Conservation (phyloP, 1,140 invertebrate genomes). For the Heliconius hermathena region DNA sequence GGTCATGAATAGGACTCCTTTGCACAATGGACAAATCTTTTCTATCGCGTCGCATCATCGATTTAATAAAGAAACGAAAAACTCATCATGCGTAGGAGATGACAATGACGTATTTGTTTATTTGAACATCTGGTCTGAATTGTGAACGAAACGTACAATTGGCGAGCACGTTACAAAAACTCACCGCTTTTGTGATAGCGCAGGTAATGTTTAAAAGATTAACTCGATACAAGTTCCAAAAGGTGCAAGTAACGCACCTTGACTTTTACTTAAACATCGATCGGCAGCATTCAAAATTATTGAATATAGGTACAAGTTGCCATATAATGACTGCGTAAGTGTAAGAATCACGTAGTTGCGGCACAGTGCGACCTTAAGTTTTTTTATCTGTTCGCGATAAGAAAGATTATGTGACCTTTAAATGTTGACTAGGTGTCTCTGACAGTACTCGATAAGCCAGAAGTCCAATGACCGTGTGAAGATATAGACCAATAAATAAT, state of each 20-base stretch:
- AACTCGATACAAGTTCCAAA: constrained; percentile 68
- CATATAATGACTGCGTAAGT: constrained; percentile 30
- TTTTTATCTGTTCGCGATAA: constrained; percentile 70
- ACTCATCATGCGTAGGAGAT: constrained; percentile 76
- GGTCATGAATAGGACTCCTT: constrained; percentile 59
- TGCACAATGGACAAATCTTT: constrained; percentile 70
- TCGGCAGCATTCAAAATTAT: constrained; percentile 21
- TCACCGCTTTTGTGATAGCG: constrained; percentile 55
- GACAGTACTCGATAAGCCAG: constrained; percentile 56
- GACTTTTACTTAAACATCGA: constrained; percentile 53
- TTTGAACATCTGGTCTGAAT: constrained; percentile 68
- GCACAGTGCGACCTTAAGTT: constrained; percentile 67
- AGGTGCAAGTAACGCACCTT: constrained; percentile 73
- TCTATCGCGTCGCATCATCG: constrained; percentile 62
- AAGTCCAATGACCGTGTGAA: constrained; percentile 75
- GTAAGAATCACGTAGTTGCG: constrained; percentile 54
- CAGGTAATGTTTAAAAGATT: constrained; percentile 76
- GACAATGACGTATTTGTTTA: constrained; percentile 72
- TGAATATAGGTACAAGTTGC: constrained; percentile 22
- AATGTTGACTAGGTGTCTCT: constrained; percentile 68
- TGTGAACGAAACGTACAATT: constrained; percentile 48
- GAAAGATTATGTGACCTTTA: constrained; percentile 74
- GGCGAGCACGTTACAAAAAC: constrained; percentile 62
- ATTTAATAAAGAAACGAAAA: constrained; percentile 56
- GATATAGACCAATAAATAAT: constrained; percentile 28